phyloP scores from a whole-genome alignment of 2,113 vertebrate species.

The Willisornis vidua region DNA sequence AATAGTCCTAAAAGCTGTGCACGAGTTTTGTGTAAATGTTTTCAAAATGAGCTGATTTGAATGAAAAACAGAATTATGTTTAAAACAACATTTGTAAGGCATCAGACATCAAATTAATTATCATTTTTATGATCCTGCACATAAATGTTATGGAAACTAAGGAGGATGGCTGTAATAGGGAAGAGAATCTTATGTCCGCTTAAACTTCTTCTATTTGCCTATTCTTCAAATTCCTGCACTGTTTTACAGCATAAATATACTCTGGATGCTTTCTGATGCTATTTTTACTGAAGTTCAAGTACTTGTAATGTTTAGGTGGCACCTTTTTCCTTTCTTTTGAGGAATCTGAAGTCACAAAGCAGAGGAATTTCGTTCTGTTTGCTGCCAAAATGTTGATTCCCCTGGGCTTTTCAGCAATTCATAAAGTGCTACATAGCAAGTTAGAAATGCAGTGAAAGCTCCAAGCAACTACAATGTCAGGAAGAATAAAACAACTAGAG shows the following conservation, averaged over 20 bases:
- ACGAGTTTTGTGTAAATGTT: not conserved
- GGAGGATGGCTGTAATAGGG: not conserved
- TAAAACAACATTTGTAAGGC: not conserved
- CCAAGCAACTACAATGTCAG: constrained; percentile 12
- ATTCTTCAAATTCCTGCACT: not conserved
- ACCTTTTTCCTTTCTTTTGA: not conserved
- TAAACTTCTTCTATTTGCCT: not conserved
- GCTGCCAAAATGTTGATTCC: not conserved
- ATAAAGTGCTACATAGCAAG: not conserved
- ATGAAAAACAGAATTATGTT: not conserved
- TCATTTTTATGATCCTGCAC: not conserved
- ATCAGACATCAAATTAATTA: not conserved
- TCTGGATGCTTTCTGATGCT: not conserved
- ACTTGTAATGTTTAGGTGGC: not conserved
- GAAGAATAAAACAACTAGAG: not conserved
- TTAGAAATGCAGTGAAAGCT: not conserved
- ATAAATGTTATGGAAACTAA: not conserved
- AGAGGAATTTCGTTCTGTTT: not conserved
- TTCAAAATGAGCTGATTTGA: not conserved
- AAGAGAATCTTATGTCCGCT: not conserved
- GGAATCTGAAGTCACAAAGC: not conserved
- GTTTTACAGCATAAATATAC: not conserved
- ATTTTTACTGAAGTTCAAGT: not conserved
- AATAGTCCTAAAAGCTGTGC: not conserved
- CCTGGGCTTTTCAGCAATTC: not conserved